Conservation (phyloP, 2,888 invertebrate species). For the Epicampocera succincta region DNA sequence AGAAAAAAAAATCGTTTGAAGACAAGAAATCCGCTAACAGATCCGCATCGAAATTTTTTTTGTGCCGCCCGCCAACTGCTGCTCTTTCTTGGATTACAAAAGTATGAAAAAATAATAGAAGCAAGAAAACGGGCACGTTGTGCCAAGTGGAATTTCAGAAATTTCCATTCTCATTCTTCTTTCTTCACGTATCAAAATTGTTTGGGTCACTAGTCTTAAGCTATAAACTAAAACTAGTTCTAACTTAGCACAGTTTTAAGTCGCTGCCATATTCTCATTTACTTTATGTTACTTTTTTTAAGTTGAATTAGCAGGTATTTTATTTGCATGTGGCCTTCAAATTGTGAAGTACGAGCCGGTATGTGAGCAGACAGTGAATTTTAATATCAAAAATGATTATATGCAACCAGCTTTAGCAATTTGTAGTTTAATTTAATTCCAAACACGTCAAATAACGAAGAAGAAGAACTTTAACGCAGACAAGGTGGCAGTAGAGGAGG, state of each 20-base stretch:
- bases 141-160: background rate
- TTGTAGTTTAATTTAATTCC: conserved; percentile 51
- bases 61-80: no score
- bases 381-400: conserved; percentile 45
- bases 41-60: no score
- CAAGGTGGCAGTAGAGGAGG: conserved; percentile 25
- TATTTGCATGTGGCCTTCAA: conserved; percentile 58
- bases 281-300: background rate
- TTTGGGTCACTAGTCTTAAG: conserved; percentile 60
- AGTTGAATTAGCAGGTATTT: conserved; percentile 17
- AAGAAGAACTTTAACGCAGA: conserved; percentile 40
- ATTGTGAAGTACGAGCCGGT: conserved; percentile 33
- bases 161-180: conserved; percentile 1
- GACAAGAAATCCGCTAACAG: no score
- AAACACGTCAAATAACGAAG: conserved; percentile 48
- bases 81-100: background rate
- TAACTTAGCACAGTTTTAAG: conserved; percentile 47
- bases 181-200: background rate
- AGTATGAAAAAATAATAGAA: background rate
- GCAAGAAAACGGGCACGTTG: conserved; percentile 16
- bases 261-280: conserved; percentile 14
- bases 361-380: conserved; percentile 54
- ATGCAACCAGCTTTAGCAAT: conserved; percentile 51
- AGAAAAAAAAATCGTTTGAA: background rate
- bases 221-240: conserved; percentile 63